phyloP scores from a whole-genome alignment of 1,140 invertebrate genomes.

The Lasioglossum baleicum region DNA sequence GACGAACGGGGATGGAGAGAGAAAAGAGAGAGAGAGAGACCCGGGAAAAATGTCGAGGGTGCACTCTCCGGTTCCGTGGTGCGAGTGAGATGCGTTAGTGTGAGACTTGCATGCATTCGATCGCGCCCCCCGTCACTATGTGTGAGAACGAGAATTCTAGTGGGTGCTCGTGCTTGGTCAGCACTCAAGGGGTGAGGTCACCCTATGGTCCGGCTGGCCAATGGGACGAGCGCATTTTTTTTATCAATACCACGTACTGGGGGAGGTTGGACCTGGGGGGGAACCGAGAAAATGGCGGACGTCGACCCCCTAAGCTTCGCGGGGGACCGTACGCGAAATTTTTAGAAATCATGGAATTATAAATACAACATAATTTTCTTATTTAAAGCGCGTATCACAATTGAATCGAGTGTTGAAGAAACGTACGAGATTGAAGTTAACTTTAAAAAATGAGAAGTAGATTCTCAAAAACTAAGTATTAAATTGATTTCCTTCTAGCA shows the following conservation, averaged over 20 bases:
- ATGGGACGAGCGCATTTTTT: conserved; percentile 73
- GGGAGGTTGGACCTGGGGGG: conserved; percentile 67
- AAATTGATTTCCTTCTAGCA: too few relatives aligned
- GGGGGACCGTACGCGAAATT: not conserved
- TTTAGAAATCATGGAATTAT: too few relatives aligned
- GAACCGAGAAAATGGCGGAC: conserved; percentile 74
- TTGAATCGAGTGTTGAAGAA: too few relatives aligned
- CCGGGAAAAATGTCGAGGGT: conserved; percentile 55
- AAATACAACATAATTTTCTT: too few relatives aligned
- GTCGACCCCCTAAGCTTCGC: not conserved
- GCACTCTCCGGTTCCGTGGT: conserved; percentile 41
- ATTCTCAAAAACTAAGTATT: too few relatives aligned
- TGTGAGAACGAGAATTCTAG: conserved; percentile 55
- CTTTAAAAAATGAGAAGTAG: too few relatives aligned
- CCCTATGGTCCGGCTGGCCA: conserved; percentile 76
- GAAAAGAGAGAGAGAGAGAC: not conserved
- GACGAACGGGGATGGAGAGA: not conserved
- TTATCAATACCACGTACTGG: conserved; percentile 73
- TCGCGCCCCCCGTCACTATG: not conserved
- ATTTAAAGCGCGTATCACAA: too few relatives aligned
- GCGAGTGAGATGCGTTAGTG: conserved; percentile 24
- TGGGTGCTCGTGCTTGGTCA: conserved; percentile 78
- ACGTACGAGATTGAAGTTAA: too few relatives aligned
- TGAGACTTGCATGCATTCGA: not conserved
- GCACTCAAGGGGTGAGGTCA: conserved; percentile 75